Conservation (phyloP, 1,140 invertebrate species). For the Sitophilus oryzae region DNA sequence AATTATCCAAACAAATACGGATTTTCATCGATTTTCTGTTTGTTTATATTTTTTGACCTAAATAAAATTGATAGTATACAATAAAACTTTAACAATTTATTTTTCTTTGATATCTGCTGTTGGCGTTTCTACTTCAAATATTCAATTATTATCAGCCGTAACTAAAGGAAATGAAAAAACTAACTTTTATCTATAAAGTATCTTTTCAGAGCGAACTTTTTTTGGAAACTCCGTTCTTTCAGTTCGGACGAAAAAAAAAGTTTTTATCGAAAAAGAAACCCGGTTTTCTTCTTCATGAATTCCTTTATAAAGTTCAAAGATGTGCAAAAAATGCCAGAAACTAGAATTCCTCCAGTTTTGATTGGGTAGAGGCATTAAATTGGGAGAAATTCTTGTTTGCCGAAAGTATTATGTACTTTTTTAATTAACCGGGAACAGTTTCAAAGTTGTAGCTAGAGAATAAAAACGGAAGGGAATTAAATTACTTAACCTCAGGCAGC, state of each 20-base stretch:
- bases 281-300: neutral
- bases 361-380: conserved; percentile 1
- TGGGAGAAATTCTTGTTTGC: neutral
- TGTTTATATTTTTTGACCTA: too few relatives aligned
- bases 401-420: conserved; percentile 1
- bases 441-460: too few relatives aligned
- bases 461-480: too few relatives aligned
- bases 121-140: too few relatives aligned
- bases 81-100: too few relatives aligned
- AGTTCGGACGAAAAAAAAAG: neutral
- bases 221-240: neutral
- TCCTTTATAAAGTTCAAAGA: conserved; percentile 4
- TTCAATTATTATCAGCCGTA: too few relatives aligned
- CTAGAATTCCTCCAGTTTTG: neutral
- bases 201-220: neutral
- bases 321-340: neutral
- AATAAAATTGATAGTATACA: too few relatives aligned
- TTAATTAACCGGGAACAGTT: too few relatives aligned
- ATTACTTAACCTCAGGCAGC: too few relatives aligned
- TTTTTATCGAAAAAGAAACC: neutral
- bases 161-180: neutral
- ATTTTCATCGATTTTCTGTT: too few relatives aligned
- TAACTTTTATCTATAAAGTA: neutral
- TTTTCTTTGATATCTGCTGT: too few relatives aligned
- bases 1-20: too few relatives aligned